Conservation (phyloP, 2,113 vertebrate genomes). For the Anguilla japonica region DNA sequence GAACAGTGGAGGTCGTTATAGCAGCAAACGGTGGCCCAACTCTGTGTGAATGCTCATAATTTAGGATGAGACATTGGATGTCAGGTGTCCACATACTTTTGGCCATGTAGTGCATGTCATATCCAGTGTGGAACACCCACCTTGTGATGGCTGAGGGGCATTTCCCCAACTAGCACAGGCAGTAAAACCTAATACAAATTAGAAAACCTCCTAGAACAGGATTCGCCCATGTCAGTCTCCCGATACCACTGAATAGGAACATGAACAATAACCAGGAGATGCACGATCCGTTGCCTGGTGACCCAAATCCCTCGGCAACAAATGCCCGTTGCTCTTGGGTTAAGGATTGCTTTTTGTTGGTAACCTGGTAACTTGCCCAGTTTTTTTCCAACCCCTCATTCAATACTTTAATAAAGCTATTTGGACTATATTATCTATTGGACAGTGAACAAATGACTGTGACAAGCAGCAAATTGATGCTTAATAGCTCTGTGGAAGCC, state of each 20-base stretch:
- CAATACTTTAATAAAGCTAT: conserved; percentile 46
- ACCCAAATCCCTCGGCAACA: conserved; percentile 46
- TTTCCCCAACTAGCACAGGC: not conserved
- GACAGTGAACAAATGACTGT: conserved; percentile 17
- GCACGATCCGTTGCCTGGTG: conserved; percentile 44
- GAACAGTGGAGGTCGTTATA: too few species aligned
- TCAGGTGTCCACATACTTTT: too few species aligned
- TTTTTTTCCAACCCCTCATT: conserved; percentile 40
- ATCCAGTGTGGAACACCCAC: not conserved
- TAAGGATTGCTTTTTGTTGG: conserved; percentile 49
- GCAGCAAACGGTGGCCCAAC: too few species aligned
- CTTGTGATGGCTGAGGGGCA: too few species aligned
- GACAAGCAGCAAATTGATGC: conserved; percentile 31
- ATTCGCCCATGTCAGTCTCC: not conserved
- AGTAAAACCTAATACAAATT: not conserved
- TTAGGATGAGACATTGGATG: too few species aligned
- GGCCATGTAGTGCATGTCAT: too few species aligned
- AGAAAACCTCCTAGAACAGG: not conserved
- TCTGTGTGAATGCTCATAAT: too few species aligned
- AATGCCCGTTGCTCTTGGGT: conserved; percentile 32
- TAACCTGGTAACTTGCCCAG: conserved; percentile 53
- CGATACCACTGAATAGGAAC: conserved; percentile 24
- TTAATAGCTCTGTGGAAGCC: conserved; percentile 11
- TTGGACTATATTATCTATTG: conserved; percentile 22
- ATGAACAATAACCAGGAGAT: conserved; percentile 40